A percentile compares a stretch with the other conserved stretches of the same genome.
These are phyloP conservation scores for Rhingia rostrata DNA, from an alignment of 2,888 invertebrate genomes.

Conservation along the genomic window DNA sequence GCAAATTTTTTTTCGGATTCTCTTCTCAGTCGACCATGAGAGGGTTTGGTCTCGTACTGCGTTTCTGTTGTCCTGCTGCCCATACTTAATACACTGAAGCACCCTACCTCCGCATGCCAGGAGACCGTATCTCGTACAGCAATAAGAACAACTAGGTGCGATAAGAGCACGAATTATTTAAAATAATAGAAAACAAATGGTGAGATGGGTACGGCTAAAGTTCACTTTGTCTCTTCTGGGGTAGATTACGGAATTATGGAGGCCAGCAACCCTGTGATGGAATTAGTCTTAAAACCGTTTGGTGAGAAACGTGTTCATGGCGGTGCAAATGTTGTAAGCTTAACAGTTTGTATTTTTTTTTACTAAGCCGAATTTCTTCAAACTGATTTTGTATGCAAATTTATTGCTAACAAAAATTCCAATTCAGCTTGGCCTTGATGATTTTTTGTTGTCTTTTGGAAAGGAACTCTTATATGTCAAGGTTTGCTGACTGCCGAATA, in stretches of 20 bases:
- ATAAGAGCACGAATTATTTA: constrained; percentile 68
- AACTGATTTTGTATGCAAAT: constrained; percentile 72
- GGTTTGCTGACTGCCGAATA: constrained; percentile 45
- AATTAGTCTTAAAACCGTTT: too few relatives aligned
- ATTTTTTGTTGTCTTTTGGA: constrained; percentile 17
- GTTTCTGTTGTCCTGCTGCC: constrained; percentile 16
- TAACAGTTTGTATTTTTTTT: constrained; percentile 51
- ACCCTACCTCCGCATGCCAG: too few relatives aligned
- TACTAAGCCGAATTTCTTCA: constrained; percentile 53
- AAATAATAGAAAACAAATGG: constrained; percentile 71
- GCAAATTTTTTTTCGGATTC: constrained; percentile 50
- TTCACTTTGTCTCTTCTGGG: constrained; percentile 57
- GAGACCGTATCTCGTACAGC: constrained; percentile 3
- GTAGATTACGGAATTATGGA: constrained; percentile 56
- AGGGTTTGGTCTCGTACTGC: not conserved
- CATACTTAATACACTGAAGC: not conserved
- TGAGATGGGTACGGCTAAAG: constrained; percentile 53
- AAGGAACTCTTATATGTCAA: constrained; percentile 11
- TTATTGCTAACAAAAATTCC: constrained; percentile 63
- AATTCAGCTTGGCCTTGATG: constrained; percentile 37
- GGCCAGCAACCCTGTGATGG: constrained; percentile 27
- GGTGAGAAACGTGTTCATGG: constrained; percentile 33
- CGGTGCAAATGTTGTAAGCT: constrained; percentile 59
- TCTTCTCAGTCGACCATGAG: constrained; percentile 9
- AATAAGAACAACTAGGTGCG: constrained; percentile 63